Conservation (phyloP, 1,140 invertebrate species). For the Bombyx mori region DNA sequence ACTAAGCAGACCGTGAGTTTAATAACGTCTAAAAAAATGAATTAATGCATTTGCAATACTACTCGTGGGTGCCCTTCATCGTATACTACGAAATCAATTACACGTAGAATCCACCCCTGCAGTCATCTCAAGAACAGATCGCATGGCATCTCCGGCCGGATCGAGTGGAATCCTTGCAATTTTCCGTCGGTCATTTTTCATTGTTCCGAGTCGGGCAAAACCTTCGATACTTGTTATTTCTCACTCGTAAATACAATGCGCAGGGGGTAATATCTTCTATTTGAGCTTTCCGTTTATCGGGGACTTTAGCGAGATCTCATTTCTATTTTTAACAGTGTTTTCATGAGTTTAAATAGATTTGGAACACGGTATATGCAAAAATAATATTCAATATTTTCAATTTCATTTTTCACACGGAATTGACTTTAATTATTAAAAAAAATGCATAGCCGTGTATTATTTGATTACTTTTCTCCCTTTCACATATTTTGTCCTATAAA, state of each 20-base stretch:
- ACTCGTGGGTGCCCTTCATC: too few relatives aligned
- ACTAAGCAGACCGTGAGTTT: too few relatives aligned
- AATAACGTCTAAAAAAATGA: too few relatives aligned
- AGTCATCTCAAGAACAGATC: conserved; percentile 24
- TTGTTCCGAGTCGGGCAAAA: conserved; percentile 37
- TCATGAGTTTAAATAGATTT: not conserved
- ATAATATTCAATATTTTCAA: too few relatives aligned
- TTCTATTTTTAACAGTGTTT: conserved; percentile 40
- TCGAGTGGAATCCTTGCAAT: conserved; percentile 55
- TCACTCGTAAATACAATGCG: conserved; percentile 40
- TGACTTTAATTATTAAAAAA: too few relatives aligned
- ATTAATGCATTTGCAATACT: too few relatives aligned
- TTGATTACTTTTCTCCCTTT: too few relatives aligned
- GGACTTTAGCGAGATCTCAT: conserved; percentile 22
- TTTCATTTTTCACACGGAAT: too few relatives aligned
- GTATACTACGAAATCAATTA: too few relatives aligned
- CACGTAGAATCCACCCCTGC: conserved; percentile 24
- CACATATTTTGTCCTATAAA: too few relatives aligned
- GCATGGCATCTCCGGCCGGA: conserved; percentile 30
- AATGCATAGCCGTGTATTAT: too few relatives aligned
- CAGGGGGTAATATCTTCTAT: conserved; percentile 6
- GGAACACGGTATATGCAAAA: not conserved
- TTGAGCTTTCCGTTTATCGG: too few relatives aligned
- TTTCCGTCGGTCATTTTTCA: conserved; percentile 69
- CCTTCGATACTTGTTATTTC: conserved; percentile 39